Evolutionary conservation across 2,888 invertebrate genomes (phyloP).

Genomic region (Drosophila atripex): DNA sequence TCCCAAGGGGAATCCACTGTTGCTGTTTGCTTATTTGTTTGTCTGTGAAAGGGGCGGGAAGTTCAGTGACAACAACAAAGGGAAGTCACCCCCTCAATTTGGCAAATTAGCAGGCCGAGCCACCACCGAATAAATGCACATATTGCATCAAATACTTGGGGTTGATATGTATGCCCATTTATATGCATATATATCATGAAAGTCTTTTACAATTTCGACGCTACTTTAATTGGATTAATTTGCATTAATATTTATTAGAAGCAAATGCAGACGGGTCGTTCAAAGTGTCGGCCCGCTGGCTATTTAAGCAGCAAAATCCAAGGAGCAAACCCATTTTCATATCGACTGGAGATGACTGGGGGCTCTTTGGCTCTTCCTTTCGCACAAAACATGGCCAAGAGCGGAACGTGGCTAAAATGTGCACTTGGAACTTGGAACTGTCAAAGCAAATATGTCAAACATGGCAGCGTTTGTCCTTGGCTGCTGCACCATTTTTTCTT

Average conservation of each 20-base stretch:
- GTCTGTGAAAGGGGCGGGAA: slow-evolving; percentile 27
- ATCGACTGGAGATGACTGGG: slow-evolving; percentile 32
- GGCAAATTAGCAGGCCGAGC: slow-evolving; percentile 63
- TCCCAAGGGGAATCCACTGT: slow-evolving; percentile 61
- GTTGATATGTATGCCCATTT: slow-evolving; percentile 37
- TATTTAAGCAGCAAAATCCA: slow-evolving; percentile 60
- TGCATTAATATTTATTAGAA: slow-evolving; percentile 76
- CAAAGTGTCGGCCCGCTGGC: slow-evolving; percentile 58
- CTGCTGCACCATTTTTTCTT: slow-evolving; percentile 38
- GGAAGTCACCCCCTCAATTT: slow-evolving; percentile 62
- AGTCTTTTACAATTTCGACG: slow-evolving; percentile 78
- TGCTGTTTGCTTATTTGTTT: slow-evolving; percentile 47
- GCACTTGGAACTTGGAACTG: slow-evolving; percentile 75
- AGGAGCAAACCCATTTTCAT: slow-evolving; percentile 61
- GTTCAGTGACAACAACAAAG: slow-evolving; percentile 5
- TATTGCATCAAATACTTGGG: slow-evolving; percentile 39
- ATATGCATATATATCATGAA: slow-evolving; percentile 59
- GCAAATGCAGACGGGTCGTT: slow-evolving; percentile 62
- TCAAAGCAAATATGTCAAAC: slow-evolving; percentile 80
- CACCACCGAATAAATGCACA: slow-evolving; percentile 61
- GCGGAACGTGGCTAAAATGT: slow-evolving; percentile 75
- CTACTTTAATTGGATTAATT: slow-evolving; percentile 77
- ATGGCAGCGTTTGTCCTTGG: slow-evolving; percentile 68
- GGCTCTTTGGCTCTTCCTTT: slow-evolving; percentile 4
- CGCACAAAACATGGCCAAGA: slow-evolving; percentile 55